phyloP scores from a whole-genome alignment of 2,888 invertebrate genomes.

The Salpingus planirostris region DNA sequence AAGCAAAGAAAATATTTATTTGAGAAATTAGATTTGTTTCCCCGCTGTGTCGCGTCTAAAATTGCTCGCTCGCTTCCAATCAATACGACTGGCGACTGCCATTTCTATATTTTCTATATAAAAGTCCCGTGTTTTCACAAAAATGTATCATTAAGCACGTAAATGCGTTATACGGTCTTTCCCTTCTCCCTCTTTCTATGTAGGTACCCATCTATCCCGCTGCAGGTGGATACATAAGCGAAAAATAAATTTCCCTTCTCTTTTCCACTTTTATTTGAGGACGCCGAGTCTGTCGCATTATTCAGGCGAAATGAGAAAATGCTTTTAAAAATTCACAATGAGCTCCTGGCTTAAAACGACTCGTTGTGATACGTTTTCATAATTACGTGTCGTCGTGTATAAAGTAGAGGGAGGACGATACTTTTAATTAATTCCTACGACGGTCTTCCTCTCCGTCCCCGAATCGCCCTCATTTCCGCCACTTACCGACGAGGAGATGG shows the following conservation, averaged over 20 bases:
- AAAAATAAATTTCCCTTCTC: too few species aligned
- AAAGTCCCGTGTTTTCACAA: constrained; percentile 10
- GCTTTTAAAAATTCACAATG: constrained; percentile 15
- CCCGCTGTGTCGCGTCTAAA: constrained; percentile 34
- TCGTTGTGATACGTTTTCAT: constrained; percentile 5
- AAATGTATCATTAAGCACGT: constrained; percentile 37
- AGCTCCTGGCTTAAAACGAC: constrained; percentile 5
- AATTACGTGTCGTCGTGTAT: constrained; percentile 7
- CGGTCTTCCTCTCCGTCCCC: constrained; percentile 5
- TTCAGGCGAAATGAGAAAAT: constrained; percentile 28
- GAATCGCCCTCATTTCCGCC: constrained; percentile 13
- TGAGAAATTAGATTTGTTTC: constrained; percentile 44
- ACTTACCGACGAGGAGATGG: constrained; percentile 17
- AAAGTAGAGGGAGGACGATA: constrained; percentile 14
- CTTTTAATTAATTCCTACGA: constrained; percentile 15
- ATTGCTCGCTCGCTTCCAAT: constrained; percentile 34
- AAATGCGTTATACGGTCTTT: constrained; percentile 33
- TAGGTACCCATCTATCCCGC: too few species aligned
- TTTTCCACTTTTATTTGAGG: constrained; percentile 21
- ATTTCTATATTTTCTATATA: constrained; percentile 31
- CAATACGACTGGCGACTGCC: constrained; percentile 34
- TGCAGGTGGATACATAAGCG: too few species aligned
- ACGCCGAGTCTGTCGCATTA: constrained; percentile 26
- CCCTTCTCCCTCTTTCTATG: too few species aligned
- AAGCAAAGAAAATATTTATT: constrained; percentile 44